Evolutionary conservation across 2,797 vertebrate species (phyloP).

Genomic region (Limnodromus scolopaceus): DNA sequence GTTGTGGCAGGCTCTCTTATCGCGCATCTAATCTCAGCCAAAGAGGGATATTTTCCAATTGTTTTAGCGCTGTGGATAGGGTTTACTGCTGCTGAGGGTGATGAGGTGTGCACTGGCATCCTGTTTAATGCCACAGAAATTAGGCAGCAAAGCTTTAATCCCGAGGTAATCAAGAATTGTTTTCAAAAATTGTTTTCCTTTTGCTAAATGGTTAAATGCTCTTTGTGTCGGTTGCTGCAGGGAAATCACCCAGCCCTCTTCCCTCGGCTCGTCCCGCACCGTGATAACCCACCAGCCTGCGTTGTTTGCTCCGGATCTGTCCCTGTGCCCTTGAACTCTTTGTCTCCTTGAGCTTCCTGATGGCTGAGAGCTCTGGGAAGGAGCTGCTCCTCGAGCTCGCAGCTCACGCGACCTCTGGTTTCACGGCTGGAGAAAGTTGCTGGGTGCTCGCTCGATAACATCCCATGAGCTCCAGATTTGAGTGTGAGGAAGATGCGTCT

Average conservation of each 20-base stretch:
- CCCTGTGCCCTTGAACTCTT: background rate
- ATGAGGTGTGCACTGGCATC: background rate
- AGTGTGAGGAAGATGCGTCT: background rate
- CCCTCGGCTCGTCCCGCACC: background rate
- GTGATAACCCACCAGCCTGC: rapidly evolving
- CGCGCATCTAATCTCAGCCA: rapidly evolving
- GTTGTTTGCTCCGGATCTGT: background rate
- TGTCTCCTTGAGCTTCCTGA: background rate
- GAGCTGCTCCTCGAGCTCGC: background rate
- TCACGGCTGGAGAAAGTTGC: background rate
- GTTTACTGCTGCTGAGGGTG: background rate
- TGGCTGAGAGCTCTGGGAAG: background rate
- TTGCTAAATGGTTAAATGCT: background rate
- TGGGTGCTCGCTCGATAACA: rapidly evolving
- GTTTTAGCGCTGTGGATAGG: background rate
- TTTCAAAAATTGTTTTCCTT: background rate
- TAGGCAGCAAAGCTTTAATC: background rate
- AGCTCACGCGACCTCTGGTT: rapidly evolving
- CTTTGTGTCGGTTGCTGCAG: background rate
- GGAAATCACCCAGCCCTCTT: background rate
- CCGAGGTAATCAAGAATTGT: background rate
- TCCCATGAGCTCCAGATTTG: background rate
- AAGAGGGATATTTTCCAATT: background rate
- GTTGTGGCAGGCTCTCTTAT: background rate
- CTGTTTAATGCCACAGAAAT: background rate